These are phyloP conservation scores for Jaculus jaculus DNA, from an alignment of 2,113 vertebrate species.

Conservation along the genomic window DNA sequence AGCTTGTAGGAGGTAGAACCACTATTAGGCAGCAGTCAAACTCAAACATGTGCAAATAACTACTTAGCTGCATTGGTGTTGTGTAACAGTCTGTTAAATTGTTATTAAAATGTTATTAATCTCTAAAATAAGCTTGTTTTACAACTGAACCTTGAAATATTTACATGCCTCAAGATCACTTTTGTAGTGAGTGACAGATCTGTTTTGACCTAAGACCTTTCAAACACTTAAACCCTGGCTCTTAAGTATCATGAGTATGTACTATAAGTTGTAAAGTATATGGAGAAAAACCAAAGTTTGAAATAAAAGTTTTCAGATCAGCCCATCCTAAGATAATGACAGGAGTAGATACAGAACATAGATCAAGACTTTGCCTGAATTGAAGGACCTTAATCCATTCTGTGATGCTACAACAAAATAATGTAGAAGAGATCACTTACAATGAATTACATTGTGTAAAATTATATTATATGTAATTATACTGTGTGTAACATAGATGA, in stretches of 20 bases:
- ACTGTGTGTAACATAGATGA: too few species aligned
- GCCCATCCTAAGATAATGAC: not conserved
- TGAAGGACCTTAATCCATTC: not conserved
- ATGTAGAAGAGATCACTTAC: not conserved
- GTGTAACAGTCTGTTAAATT: not conserved
- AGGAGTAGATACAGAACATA: not conserved
- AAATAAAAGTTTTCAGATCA: not conserved
- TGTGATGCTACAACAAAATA: not conserved
- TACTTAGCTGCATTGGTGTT: not conserved
- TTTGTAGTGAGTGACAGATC: not conserved
- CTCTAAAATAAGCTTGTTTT: not conserved
- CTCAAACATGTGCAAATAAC: not conserved
- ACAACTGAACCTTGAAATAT: not conserved
- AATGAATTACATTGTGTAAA: not conserved
- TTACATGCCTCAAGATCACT: not conserved
- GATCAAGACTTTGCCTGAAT: not conserved
- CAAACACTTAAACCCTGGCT: not conserved
- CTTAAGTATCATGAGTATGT: conserved; percentile 33
- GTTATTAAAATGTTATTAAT: not conserved
- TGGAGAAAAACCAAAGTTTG: not conserved
- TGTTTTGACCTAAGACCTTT: not conserved
- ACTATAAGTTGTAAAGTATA: not conserved
- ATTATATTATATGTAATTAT: not conserved
- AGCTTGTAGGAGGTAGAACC: not conserved
- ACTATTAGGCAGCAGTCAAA: not conserved